Conservation (phyloP, 2,797 vertebrate genomes). For the Sebastes itinus region DNA sequence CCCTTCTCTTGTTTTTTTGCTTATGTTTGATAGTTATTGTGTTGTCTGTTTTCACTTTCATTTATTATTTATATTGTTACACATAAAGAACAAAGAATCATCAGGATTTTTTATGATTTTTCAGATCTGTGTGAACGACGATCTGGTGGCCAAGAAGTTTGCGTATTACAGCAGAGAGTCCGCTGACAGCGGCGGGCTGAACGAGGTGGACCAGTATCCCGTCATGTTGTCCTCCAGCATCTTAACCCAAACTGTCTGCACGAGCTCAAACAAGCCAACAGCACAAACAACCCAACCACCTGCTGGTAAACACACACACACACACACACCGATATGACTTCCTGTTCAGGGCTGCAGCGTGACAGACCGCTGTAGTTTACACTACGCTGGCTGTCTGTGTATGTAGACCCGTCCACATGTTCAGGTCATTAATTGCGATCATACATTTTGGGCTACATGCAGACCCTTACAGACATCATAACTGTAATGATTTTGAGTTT, state of each 20-base stretch:
- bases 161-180: constrained; percentile 72
- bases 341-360: not conserved
- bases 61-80: too few species aligned
- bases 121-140: constrained; percentile 93
- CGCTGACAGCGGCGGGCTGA: not conserved
- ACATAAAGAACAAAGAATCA: not conserved
- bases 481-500: too few species aligned
- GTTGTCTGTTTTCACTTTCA: too few species aligned
- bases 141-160: constrained; percentile 90
- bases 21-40: not conserved
- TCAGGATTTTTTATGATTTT: not conserved
- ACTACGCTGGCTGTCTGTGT: not conserved
- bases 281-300: not conserved
- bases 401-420: not conserved
- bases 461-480: too few species aligned
- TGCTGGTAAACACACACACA: constrained; percentile 20
- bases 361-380: not conserved
- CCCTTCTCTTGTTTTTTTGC: not conserved
- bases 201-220: constrained; percentile 36
- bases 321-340: not conserved
- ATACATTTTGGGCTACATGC: too few species aligned
- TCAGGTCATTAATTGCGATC: too few species aligned
- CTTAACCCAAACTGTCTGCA: constrained; percentile 38
- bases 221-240: constrained; percentile 62
- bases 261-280: constrained; percentile 5